Evolutionary conservation across 2,797 vertebrate genomes (phyloP).

Genomic region (Pitangus sulphuratus): DNA sequence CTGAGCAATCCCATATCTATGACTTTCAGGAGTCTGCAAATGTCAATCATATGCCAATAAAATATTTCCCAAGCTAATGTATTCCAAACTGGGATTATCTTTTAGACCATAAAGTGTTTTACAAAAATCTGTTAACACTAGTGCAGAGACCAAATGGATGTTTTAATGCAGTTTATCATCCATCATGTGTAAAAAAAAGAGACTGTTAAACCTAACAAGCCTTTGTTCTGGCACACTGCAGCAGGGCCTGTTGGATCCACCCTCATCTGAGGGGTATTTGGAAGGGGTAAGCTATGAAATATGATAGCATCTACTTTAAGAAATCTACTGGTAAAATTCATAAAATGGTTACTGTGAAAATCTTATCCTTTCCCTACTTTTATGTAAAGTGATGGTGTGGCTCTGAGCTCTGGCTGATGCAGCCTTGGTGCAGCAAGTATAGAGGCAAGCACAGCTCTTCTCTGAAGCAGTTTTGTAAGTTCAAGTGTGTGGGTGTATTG

Average conservation of each 20-base stretch:
- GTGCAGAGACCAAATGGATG: neutral
- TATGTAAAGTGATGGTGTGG: rapidly evolving
- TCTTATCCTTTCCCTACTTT: neutral
- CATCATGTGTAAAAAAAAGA: neutral
- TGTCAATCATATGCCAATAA: neutral
- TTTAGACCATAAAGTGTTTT: neutral
- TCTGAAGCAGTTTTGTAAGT: neutral
- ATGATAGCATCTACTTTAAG: neutral
- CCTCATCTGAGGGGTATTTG: neutral
- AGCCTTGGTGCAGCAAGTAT: neutral
- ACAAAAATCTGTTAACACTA: neutral
- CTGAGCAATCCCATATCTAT: rapidly evolving
- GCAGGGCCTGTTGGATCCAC: neutral
- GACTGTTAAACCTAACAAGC: neutral
- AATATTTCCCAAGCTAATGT: neutral
- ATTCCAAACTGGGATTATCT: neutral
- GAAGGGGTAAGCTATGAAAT: neutral
- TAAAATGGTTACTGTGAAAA: neutral
- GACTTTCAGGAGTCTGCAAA: neutral
- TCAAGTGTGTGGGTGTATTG: neutral
- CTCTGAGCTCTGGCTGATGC: neutral
- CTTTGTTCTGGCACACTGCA: neutral
- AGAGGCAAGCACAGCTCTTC: neutral
- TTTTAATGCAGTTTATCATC: neutral
- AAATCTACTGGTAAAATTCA: neutral